Evolutionary conservation across 2,888 invertebrate genomes (phyloP), one percentile per base, ranked within the genome.

Genomic region (Pachydiplax longipennis): DNA sequence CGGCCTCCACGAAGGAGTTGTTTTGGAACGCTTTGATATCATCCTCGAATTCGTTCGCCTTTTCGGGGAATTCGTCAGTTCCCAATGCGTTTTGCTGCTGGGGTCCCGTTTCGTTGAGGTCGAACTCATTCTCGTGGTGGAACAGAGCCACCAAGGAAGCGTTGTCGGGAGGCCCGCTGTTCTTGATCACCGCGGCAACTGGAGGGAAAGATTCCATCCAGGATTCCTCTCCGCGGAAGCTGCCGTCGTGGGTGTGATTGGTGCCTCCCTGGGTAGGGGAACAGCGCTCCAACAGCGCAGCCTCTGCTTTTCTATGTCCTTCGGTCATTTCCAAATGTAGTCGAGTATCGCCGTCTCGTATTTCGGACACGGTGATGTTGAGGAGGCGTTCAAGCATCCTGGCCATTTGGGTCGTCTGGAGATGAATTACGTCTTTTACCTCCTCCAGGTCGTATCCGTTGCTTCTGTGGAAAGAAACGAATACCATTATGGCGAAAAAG

Each of bases 181-280:
- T 61, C 61, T 87, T 87, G 31, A 61, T 61, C n/a, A 87, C 87
- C 5, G 87, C 87, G 58, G 87, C 58, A 15, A 87, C 87, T 12
- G 58, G 87, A 22, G 58, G 87, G n/a, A 87, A 87, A 15, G 53
- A 13, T 12, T 87, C 87, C 31, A 87, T 58, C 13, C 61, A 58
- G 25, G 48, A 37, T 12, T 87, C 40, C 1, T 58, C 37, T 13
- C 37, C 61, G 37, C 37, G 58, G n/a, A 37, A n/a, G 18, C 58
- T 37, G n/a, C 35, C 61, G 8, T 65, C 40, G 22, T 37, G 65
- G 37, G 58, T 61, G 12, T 37, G 6, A 31, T 61, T 61, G 12
- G 58, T 37, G 31, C 61, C 61, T 87, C 13, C n/a, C 0, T 65
- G 58, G 25, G 31, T 3, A 31, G 25, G 13, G 22, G 87, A 65